Evolutionary conservation across 2,113 vertebrate genomes (phyloP).

Genomic region (Forbesichthys papilliferus): DNA sequence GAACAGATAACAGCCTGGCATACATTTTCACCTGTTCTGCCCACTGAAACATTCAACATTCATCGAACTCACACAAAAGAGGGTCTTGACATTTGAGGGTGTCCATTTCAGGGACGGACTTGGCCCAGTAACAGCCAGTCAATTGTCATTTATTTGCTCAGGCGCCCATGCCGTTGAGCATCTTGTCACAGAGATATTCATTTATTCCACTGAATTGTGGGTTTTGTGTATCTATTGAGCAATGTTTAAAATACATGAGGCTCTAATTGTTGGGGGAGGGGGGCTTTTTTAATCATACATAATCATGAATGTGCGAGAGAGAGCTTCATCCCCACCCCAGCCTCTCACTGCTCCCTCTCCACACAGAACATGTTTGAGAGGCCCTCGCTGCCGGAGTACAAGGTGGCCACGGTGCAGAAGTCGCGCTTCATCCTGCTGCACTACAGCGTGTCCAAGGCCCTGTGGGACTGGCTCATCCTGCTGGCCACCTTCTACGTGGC

Average conservation of each 20-base stretch:
- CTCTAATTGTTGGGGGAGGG: neutral
- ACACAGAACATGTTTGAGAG: slow-evolving; percentile 87
- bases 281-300: neutral
- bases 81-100: slow-evolving; percentile 52
- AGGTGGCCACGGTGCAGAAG: slow-evolving; percentile 90
- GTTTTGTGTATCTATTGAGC: slow-evolving; percentile 23
- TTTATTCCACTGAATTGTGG: slow-evolving; percentile 35
- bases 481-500: slow-evolving; percentile 96
- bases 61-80: slow-evolving; percentile 24
- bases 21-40: slow-evolving; percentile 39
- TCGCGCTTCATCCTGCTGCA: slow-evolving; percentile 95
- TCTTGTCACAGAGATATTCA: slow-evolving; percentile 43
- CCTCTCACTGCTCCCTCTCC: neutral
- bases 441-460: slow-evolving; percentile 92
- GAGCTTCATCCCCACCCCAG: too few relatives aligned
- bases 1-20: slow-evolving; percentile 46
- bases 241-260: slow-evolving; percentile 18
- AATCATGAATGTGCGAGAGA: neutral
- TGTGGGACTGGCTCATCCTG: slow-evolving; percentile 97
- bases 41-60: slow-evolving; percentile 32
- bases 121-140: slow-evolving; percentile 32
- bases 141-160: slow-evolving; percentile 45
- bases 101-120: slow-evolving; percentile 42
- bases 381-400: slow-evolving; percentile 91
- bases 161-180: slow-evolving; percentile 26